Evolutionary conservation across 2,888 invertebrate species (phyloP).

Genomic region (Torymus tubicola): DNA sequence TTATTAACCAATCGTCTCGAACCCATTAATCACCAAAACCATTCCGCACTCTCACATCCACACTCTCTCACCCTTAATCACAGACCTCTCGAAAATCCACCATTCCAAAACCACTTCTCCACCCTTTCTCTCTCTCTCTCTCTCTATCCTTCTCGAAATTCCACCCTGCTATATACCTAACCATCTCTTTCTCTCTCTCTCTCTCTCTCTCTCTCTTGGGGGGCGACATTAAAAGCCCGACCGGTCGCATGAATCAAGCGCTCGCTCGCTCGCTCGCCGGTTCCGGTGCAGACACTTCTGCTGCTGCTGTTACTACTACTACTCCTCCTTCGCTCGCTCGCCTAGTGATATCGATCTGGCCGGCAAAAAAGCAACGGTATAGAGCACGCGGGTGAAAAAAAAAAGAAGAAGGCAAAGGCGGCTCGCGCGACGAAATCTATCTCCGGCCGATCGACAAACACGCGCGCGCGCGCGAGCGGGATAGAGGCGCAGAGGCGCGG

Average conservation of each 20-base stretch:
- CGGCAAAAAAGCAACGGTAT: too few relatives aligned
- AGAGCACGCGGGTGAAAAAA: not conserved
- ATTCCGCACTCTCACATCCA: too few relatives aligned
- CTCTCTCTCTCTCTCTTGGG: too few relatives aligned
- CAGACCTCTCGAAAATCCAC: too few relatives aligned
- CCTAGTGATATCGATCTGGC: slow-evolving; percentile 40
- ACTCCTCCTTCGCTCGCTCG: not conserved
- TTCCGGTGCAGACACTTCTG: slow-evolving; percentile 35
- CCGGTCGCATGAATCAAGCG: slow-evolving; percentile 20
- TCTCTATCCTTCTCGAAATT: too few relatives aligned
- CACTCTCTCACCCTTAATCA: too few relatives aligned
- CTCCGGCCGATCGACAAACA: slow-evolving; percentile 25
- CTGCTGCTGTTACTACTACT: not conserved
- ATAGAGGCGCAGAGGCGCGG: not conserved
- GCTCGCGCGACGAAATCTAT: slow-evolving; percentile 34
- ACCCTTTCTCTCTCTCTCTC: too few relatives aligned
- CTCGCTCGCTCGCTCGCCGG: not conserved
- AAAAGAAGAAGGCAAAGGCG: not conserved
- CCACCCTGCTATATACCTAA: too few relatives aligned
- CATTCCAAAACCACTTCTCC: too few relatives aligned
- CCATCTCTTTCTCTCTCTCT: too few relatives aligned
- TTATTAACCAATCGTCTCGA: too few relatives aligned
- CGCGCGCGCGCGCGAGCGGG: not conserved
- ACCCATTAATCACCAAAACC: too few relatives aligned
- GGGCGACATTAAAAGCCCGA: slow-evolving; percentile 22